Evolutionary conservation across 2,888 invertebrate genomes (phyloP).

Genomic region (Hirtodrosophila confusa): DNA sequence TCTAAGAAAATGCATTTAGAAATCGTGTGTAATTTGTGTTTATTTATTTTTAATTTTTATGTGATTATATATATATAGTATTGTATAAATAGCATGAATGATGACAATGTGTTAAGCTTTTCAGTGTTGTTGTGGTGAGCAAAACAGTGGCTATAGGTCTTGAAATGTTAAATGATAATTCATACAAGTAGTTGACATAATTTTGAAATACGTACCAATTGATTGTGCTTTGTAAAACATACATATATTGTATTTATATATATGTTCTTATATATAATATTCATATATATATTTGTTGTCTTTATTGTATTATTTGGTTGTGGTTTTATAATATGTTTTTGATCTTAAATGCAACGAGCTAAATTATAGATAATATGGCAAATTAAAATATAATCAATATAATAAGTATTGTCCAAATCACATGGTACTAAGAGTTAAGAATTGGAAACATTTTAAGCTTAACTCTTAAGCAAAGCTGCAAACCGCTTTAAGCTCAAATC

Average conservation of each 20-base stretch:
- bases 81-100: slow-evolving; percentile 17
- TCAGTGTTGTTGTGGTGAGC: slow-evolving; percentile 22
- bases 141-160: slow-evolving; percentile 16
- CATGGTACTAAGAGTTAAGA: slow-evolving; percentile 5
- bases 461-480: too few relatives aligned
- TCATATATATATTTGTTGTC: slow-evolving; percentile 32
- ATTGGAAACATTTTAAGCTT: too few relatives aligned
- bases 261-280: slow-evolving; percentile 47
- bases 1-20: slow-evolving; percentile 67
- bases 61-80: slow-evolving; percentile 26
- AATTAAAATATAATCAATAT: slow-evolving; percentile 32
- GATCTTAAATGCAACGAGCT: slow-evolving; percentile 38
- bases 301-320: slow-evolving; percentile 32
- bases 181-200: slow-evolving; percentile 65
- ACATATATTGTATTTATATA: slow-evolving; percentile 45
- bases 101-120: slow-evolving; percentile 29
- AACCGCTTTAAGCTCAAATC: too few relatives aligned
- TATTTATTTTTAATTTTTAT: slow-evolving; percentile 20
- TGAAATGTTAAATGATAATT: slow-evolving; percentile 58
- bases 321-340: slow-evolving; percentile 14
- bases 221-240: slow-evolving; percentile 72
- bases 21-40: slow-evolving; percentile 17
- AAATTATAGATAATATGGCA: slow-evolving; percentile 40
- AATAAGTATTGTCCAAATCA: slow-evolving; percentile 23
- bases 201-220: slow-evolving; percentile 83